Evolutionary conservation across 2,888 invertebrate genomes (phyloP).

Genomic region (Julus scandinavius): DNA sequence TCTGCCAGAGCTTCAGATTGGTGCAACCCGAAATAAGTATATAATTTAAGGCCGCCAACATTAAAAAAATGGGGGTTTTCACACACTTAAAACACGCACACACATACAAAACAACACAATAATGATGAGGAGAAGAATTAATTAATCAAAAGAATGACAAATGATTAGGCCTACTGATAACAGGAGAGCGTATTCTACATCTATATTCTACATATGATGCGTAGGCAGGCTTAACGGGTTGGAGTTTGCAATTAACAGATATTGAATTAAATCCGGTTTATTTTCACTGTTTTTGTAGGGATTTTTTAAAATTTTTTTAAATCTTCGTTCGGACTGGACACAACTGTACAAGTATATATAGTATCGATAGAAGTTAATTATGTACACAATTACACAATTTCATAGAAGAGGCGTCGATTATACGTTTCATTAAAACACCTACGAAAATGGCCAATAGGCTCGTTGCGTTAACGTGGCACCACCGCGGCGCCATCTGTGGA

Average conservation of each 20-base stretch:
- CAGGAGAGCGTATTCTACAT: neutral
- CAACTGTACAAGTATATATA: constrained; percentile 38
- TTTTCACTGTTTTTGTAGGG: neutral
- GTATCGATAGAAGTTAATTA: neutral
- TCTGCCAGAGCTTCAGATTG: neutral
- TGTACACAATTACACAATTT: constrained; percentile 23
- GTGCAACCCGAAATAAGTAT: neutral
- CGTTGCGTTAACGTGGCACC: neutral
- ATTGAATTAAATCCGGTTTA: neutral
- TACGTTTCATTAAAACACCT: neutral
- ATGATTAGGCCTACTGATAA: constrained; percentile 14
- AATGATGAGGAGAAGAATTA: constrained; percentile 1
- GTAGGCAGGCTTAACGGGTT: neutral
- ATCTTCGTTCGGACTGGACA: neutral
- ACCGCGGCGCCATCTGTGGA: neutral
- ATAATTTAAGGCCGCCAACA: constrained; percentile 37
- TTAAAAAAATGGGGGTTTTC: neutral
- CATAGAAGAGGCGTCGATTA: constrained; percentile 10
- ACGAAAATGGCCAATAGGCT: neutral
- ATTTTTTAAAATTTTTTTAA: neutral
- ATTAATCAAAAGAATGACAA: neutral
- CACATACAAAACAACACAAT: neutral
- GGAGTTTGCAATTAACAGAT: neutral
- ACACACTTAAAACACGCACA: neutral
- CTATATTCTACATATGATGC: neutral